Base-by-base conservation (phyloP, 2,888 invertebrate genomes). In the Glyphotaelius pellucidus region DNA sequence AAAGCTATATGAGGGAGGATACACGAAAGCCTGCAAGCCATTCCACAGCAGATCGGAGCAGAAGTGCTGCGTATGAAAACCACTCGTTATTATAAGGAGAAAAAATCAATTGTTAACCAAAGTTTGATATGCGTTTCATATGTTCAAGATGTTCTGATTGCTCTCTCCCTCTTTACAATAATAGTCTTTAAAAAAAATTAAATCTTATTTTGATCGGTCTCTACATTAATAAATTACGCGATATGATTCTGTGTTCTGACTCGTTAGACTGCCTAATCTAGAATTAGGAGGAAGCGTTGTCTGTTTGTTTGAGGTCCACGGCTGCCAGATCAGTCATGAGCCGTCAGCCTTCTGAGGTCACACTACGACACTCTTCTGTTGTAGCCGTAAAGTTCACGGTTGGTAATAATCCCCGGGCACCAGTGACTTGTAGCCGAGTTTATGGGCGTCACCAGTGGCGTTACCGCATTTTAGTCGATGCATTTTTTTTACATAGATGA, bases 371-470 rank as follows among this genome's bases (percentile, higher is more conserved):
- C 86, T 86, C 86, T 30, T 35, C 86, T 42, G 86, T 30, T 35
- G 86, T 67, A 25, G 25, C 9, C 25, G 67, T 42, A 86, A 86
- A 90, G 90, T 83, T 90, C 90, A 90, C 84, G 84, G 90, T 52
- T 90, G 52, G 9, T 35, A 80, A 42, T 90, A 81, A 42, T 89
- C 81, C n/a, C 25, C 42, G n/a, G 32, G 80, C 89, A 25, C 15
- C 35, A 35, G 19, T 83, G 25, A 25, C n/a, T 67, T 67, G 67
- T 67, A n/a, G 67, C 25, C 7, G 25, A 67, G 67, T 67, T 67
- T 25, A 67, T 67, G 67, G n/a, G 67, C 67, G 67, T 25, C 25
- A 19, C 0, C 67, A 67, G 67, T 67, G 67, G 67, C 67, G 67
- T n/a, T n/a, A 67, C 67, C 25, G n/a, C 67, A 67, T n/a, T 7